phyloP scores from a whole-genome alignment of 1,140 invertebrate genomes.

The Stegodyphus mimosarum region DNA sequence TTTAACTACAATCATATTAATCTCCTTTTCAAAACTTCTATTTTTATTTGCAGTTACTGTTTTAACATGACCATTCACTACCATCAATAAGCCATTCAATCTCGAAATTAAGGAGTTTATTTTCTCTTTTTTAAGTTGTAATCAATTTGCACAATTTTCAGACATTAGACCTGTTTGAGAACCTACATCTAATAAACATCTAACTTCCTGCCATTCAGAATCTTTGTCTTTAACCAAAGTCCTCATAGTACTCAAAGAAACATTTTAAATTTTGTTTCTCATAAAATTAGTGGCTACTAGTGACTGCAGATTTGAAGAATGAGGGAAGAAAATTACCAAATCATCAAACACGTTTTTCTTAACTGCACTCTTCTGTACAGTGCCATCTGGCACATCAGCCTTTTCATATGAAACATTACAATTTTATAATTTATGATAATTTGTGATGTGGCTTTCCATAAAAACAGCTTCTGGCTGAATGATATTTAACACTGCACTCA shows the following conservation, averaged over 20 bases:
- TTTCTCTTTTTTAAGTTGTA: conserved; percentile 7
- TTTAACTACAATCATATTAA: neutral
- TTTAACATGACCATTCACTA: neutral
- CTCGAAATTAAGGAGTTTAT: neutral
- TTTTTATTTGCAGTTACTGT: neutral
- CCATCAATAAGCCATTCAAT: neutral
- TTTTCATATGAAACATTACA: neutral
- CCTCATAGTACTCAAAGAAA: neutral
- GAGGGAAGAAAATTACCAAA: no score
- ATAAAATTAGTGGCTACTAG: neutral
- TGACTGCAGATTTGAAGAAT: neutral
- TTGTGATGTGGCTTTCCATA: neutral
- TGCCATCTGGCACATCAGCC: neutral
- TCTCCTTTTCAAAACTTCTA: neutral
- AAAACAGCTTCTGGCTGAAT: conserved; percentile 4
- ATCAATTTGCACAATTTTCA: conserved; percentile 7
- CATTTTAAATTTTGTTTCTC: neutral
- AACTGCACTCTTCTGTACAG: neutral
- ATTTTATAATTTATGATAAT: neutral
- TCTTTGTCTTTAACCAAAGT: neutral
- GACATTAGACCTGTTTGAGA: conserved; percentile 10
- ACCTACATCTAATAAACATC: conserved; percentile 2
- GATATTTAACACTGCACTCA: neutral
- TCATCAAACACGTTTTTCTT: no score
- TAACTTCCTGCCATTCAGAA: neutral